phyloP scores from a whole-genome alignment of 2,797 vertebrate species.

The Stomatorhinus walkeri region DNA sequence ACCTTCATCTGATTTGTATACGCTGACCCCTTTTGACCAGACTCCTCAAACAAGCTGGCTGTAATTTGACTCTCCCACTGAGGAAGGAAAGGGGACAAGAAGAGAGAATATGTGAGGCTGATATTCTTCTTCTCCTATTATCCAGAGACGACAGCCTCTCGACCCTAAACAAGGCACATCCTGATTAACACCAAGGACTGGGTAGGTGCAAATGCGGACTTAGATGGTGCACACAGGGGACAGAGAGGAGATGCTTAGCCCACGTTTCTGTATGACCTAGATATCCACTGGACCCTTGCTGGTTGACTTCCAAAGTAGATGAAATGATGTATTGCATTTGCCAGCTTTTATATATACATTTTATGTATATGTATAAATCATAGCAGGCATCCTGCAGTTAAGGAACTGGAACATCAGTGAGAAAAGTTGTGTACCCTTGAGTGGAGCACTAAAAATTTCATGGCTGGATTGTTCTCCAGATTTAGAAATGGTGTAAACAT shows the following conservation, averaged over 20 bases:
- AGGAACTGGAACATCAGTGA: neutral
- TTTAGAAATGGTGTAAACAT: neutral
- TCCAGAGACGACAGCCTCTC: slow-evolving; percentile 13
- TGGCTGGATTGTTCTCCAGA: neutral
- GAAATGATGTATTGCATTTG: slow-evolving; percentile 10
- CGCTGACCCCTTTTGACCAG: neutral
- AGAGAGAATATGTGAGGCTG: slow-evolving; percentile 20
- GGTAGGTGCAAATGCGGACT: neutral
- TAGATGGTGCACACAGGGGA: neutral
- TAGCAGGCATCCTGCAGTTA: neutral
- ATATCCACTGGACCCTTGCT: slow-evolving; percentile 25
- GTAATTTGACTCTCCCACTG: slow-evolving; percentile 33
- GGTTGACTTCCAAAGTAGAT: slow-evolving; percentile 17
- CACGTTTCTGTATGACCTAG: slow-evolving; percentile 33
- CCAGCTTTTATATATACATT: neutral
- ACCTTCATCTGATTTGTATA: neutral
- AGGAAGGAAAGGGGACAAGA: slow-evolving; percentile 20
- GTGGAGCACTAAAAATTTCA: neutral
- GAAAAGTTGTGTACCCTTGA: neutral
- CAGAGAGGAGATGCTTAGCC: slow-evolving; percentile 15
- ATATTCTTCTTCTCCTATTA: slow-evolving; percentile 19
- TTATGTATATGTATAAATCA: neutral
- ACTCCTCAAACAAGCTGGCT: slow-evolving; percentile 19
- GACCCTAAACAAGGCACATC: slow-evolving; percentile 11
- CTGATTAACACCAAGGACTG: slow-evolving; percentile 6